A percentile compares a stretch with the other conserved stretches of the same genome.
phyloP scores from a whole-genome alignment of 2,113 vertebrate genomes.

The Alligator mississippiensis region DNA sequence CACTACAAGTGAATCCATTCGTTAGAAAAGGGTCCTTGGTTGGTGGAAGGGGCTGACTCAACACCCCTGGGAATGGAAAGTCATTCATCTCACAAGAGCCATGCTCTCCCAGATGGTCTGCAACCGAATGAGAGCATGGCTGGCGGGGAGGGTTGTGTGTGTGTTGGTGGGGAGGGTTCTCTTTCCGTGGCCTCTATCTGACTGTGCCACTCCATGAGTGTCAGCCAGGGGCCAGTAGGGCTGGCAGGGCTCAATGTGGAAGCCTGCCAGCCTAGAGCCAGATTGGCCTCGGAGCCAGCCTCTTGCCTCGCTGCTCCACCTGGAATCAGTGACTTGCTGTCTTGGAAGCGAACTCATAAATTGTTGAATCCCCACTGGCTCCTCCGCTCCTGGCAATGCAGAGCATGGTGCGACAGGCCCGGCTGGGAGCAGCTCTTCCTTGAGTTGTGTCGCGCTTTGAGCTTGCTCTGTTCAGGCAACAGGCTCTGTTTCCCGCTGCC shows the following conservation, averaged over 20 bases:
- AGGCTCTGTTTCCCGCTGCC: not conserved
- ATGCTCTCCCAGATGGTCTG: not conserved
- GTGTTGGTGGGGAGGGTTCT: not conserved
- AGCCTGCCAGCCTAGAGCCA: no score
- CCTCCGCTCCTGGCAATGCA: not conserved
- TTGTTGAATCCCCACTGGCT: not conserved
- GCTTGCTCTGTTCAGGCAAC: not conserved
- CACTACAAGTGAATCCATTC: not conserved
- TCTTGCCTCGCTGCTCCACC: not conserved
- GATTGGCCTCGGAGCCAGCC: not conserved
- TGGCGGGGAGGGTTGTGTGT: not conserved
- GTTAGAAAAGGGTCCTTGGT: not conserved
- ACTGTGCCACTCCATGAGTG: not conserved
- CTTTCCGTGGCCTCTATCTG: not conserved
- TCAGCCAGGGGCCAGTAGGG: not conserved
- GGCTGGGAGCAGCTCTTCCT: not conserved
- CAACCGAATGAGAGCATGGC: not conserved
- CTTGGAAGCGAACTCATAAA: not conserved
- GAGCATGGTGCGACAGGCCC: no score
- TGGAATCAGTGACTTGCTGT: not conserved
- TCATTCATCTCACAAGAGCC: fast-evolving
- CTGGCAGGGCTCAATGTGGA: not conserved
- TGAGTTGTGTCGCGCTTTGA: not conserved
- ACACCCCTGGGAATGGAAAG: not conserved
- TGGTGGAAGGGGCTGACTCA: not conserved